Base-by-base conservation (phyloP, 2,888 invertebrate genomes). In the Nasonovia ribisnigri region DNA sequence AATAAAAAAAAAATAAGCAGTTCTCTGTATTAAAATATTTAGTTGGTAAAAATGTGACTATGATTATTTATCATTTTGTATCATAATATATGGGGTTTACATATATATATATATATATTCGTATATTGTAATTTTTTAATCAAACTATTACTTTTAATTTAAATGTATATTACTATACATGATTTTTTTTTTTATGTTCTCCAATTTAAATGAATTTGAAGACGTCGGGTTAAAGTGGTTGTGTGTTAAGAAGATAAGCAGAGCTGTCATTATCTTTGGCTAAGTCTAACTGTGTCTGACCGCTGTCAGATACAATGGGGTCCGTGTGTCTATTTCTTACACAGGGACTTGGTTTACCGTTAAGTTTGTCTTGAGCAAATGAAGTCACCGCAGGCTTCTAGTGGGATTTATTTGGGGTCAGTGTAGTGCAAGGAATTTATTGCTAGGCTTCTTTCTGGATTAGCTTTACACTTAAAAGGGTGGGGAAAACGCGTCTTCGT, bases 281-380 rank as follows among this genome's bases (percentile, higher is more conserved):
- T 48, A 48, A 86, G 86, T 60, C 92, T 54, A 84, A 91, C 54
- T 43, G 20, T 84, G n/a, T 24, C n/a, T 77, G 88, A 88, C 88
- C 88, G 88, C 92, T 92, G 92, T 92, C 87, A 36, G 51, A 67
- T 48, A 88, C 88, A 51, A 92, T 88, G 36, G 42, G 42, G 29
- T 29, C 54, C 5, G 67, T 54, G 11, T 42, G 88, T 88, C 51
- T 51, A 77, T 77, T 51, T 77, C 88, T 88, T 24, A 54, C 20
- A 54, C 24, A 77, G 77, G 5, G n/a, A 77, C 67, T 77, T 43
- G 92, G 88, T 88, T 88, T 88, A 88, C 92, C 67, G 88, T 88
- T 54, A 77, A 88, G 77, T 77, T 54, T n/a, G 67, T 92, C 88
- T 92, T 88, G 92, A 54, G 88, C 92, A 54, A 92, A 92, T 77